phyloP scores from a whole-genome alignment of 2,113 vertebrate genomes.

The Colius striatus region DNA sequence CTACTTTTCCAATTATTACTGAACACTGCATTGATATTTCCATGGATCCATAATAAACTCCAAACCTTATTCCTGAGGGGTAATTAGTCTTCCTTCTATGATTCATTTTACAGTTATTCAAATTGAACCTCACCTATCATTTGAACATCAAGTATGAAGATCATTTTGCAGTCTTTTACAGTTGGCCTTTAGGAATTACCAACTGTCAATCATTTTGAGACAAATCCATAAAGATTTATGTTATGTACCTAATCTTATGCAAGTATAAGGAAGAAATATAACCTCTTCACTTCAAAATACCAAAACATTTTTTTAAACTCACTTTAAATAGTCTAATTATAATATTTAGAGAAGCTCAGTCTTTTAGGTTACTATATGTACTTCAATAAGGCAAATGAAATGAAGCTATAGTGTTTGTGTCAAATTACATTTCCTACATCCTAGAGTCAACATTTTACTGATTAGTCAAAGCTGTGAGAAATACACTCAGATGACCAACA shows the following conservation, averaged over 20 bases:
- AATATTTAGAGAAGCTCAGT: background rate
- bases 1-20: background rate
- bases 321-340: background rate
- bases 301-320: background rate
- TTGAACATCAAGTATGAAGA: background rate
- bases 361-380: background rate
- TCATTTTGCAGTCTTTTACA: background rate
- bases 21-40: background rate
- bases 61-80: background rate
- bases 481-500: background rate
- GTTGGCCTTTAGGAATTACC: background rate
- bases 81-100: background rate
- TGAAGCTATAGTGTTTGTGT: background rate
- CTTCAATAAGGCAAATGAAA: background rate
- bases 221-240: background rate
- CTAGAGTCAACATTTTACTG: background rate
- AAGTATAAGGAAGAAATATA: background rate
- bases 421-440: background rate
- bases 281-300: background rate
- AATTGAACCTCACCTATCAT: background rate
- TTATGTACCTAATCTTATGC: background rate
- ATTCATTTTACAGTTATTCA: background rate
- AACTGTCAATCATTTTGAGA: background rate
- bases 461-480: background rate
- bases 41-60: background rate